Conservation (phyloP, 2,797 vertebrate genomes). For the Lateolabrax maculatus region DNA sequence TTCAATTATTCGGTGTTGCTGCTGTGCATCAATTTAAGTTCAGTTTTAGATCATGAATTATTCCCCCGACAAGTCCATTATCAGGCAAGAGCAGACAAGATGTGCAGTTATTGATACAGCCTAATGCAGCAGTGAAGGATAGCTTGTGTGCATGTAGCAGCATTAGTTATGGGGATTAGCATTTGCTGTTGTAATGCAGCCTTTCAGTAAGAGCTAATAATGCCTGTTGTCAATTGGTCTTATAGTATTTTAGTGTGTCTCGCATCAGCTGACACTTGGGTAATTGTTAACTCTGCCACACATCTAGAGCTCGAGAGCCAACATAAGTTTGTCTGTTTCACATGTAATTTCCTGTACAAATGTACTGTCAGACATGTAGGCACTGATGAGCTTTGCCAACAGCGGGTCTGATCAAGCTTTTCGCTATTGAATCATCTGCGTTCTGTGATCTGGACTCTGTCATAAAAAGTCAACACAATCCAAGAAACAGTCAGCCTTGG, state of each 20-base stretch:
- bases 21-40: conserved; percentile 37
- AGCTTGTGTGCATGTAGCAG: conserved; percentile 54
- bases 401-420: background rate
- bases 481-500: conserved; percentile 7
- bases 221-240: conserved; percentile 30
- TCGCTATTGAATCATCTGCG: background rate
- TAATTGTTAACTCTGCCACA: background rate
- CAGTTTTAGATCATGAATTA: conserved; percentile 58
- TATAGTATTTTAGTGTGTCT: conserved; percentile 8
- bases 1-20: background rate
- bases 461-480: background rate
- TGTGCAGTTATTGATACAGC: conserved; percentile 60
- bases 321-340: background rate
- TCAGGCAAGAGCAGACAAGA: conserved; percentile 12
- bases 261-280: conserved; percentile 27
- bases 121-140: conserved; percentile 62
- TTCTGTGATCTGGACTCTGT: conserved; percentile 14
- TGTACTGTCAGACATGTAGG: background rate
- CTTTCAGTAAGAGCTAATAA: conserved; percentile 48
- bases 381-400: background rate
- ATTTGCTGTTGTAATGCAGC: conserved; percentile 21
- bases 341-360: conserved; percentile 4
- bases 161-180: conserved; percentile 69
- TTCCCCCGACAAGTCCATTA: conserved; percentile 21
- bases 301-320: background rate